Base-by-base conservation (phyloP, 2,888 invertebrate genomes). In the Abrostola triplasia region DNA sequence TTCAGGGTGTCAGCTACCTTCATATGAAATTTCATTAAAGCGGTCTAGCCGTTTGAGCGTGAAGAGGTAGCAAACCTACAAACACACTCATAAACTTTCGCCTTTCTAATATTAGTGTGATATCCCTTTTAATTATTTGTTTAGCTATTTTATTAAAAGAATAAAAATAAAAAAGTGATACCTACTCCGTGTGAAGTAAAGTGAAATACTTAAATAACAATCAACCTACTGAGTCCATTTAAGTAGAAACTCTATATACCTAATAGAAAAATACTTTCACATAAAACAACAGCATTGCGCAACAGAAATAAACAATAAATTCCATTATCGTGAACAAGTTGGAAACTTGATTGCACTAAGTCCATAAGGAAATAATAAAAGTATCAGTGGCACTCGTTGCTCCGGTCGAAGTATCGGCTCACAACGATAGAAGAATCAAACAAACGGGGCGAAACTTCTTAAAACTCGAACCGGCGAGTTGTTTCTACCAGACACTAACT, bases 321-420 rank as follows among this genome's bases (percentile, higher is more conserved):
- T 79, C 76, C 69, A 83, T 84, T 84, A 84, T 79, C 71, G 79
- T 67, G 71, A 81, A 79, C 79, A 79, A 84, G 81, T 83, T 79
- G 65, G 73, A 73, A 84, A 87, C 78, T 87, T 79, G 83, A 88
- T 84, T 84, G 84, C 80, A 82, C 80, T 79, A 85, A 88, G 84
- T 87, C 82, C 78, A 84, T 85, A 83, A 86, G 84, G 86, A 88
- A 89, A 90, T 90, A 92, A 92, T 90, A 92, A 89, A 91, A 90
- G 91, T 90, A 91, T 90, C 87, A 84, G 83, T 79, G 74, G 81
- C 84, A 84, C 87, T 87, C 85, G 78, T 86, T 74, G 82, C 76
- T 69, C 77, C 73, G 73, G 67, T 76, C 74, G 76, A 84, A 86
- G 89, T 90, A 89, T 88, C 84, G 76, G 76, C 67, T 70, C 80